Conservation (phyloP, 2,113 vertebrate genomes). For the Gavialis gangeticus region DNA sequence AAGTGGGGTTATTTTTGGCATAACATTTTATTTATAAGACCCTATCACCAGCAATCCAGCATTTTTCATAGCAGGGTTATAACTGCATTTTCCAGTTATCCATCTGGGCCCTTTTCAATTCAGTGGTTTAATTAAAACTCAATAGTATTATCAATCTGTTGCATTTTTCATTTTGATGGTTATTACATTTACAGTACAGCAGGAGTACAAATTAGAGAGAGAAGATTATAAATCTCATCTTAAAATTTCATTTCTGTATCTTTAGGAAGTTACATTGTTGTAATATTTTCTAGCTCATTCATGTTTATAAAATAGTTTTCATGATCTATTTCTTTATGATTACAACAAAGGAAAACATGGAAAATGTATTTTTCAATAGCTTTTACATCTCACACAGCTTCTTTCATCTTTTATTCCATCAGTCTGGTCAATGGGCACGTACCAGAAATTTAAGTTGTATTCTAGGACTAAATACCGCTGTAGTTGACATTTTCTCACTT, state of each 20-base stretch:
- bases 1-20: conserved; percentile 79
- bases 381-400: conserved; percentile 28
- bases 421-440: conserved; percentile 50
- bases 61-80: conserved; percentile 82
- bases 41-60: conserved; percentile 72
- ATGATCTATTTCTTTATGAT: conserved; percentile 72
- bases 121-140: conserved; percentile 88
- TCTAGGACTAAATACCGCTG: background rate
- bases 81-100: conserved; percentile 85
- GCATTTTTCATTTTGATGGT: conserved; percentile 87
- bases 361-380: conserved; percentile 43
- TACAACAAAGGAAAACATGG: conserved; percentile 61
- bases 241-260: conserved; percentile 80
- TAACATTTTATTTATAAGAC: conserved; percentile 76
- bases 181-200: conserved; percentile 86
- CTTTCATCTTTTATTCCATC: conserved; percentile 47
- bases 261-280: conserved; percentile 76
- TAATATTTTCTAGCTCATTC: conserved; percentile 79
- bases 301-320: conserved; percentile 75
- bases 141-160: conserved; percentile 89
- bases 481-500: conserved; percentile 11
- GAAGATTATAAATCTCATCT: conserved; percentile 80
- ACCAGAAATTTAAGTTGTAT: conserved; percentile 45
- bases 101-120: conserved; percentile 88
- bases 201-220: conserved; percentile 84